Percentiles rank a stretch among this genome's conserved stretches.
phyloP scores from a whole-genome alignment of 2,888 invertebrate species.

The Cheilosia vulpina region DNA sequence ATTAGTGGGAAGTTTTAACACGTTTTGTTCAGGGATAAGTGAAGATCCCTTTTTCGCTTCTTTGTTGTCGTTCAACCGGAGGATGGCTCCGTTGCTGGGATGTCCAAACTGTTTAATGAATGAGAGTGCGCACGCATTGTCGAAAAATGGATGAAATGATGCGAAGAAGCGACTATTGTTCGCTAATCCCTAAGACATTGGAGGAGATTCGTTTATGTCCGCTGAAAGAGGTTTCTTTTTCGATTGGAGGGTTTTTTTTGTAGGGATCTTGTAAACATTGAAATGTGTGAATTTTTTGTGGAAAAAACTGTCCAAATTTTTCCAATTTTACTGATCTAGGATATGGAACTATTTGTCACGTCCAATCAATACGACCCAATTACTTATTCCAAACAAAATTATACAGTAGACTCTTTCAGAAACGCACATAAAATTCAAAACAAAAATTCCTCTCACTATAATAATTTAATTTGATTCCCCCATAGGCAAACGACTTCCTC shows the following conservation, averaged over 20 bases:
- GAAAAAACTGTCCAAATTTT: no score
- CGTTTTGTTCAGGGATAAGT: constrained; percentile 62
- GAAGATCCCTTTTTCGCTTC: constrained; percentile 25
- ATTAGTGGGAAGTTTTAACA: constrained; percentile 64
- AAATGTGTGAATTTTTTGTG: no score
- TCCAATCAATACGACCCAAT: no score
- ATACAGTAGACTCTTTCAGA: no score
- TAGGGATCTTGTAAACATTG: no score
- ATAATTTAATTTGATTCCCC: background rate
- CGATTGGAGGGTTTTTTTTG: no score
- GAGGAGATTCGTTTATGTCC: constrained; percentile 3
- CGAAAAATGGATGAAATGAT: constrained; percentile 7
- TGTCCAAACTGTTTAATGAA: constrained; percentile 8
- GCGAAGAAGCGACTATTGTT: background rate
- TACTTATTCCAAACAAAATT: no score
- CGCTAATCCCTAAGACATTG: constrained; percentile 19
- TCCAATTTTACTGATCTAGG: no score
- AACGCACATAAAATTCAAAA: no score
- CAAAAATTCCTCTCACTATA: background rate
- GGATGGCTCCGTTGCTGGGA: constrained; percentile 14
- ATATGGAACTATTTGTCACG: no score
- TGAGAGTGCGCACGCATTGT: constrained; percentile 4
- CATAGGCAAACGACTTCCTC: background rate
- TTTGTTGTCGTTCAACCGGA: background rate
- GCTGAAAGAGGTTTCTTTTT: background rate